A percentile compares a stretch with the other conserved stretches of the same genome.
Evolutionary conservation across 2,888 invertebrate species (phyloP).

Genomic region (Esperia sulphurella): DNA sequence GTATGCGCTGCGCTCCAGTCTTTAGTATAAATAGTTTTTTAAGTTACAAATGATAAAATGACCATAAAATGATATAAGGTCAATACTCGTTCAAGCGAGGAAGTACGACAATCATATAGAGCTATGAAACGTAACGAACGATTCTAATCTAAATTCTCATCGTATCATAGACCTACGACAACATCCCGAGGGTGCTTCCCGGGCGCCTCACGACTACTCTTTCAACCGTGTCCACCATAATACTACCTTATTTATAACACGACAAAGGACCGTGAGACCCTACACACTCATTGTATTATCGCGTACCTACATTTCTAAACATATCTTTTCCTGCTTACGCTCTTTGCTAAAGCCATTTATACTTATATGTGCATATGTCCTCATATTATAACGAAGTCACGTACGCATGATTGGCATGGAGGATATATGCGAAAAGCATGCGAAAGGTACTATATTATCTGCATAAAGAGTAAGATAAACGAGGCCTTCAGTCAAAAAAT

Average conservation of each 20-base stretch:
- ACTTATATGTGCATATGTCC: neutral
- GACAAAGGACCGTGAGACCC: conserved; percentile 64
- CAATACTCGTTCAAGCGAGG: neutral
- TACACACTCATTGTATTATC: conserved; percentile 45
- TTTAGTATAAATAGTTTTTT: too few relatives aligned
- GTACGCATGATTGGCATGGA: conserved; percentile 20
- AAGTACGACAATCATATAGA: neutral
- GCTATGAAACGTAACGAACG: conserved; percentile 53
- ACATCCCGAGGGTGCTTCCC: conserved; percentile 58
- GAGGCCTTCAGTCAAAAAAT: conserved; percentile 11
- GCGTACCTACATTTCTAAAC: conserved; percentile 17
- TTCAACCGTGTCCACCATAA: conserved; percentile 64
- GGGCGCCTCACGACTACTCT: conserved; percentile 38
- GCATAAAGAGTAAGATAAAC: conserved; percentile 12
- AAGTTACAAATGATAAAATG: too few relatives aligned
- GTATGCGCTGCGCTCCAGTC: too few relatives aligned
- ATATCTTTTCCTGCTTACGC: conserved; percentile 6
- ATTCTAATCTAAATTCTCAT: conserved; percentile 67
- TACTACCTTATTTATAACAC: conserved; percentile 61
- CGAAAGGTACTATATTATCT: conserved; percentile 22
- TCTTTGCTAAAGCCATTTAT: neutral
- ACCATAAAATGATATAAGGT: neutral
- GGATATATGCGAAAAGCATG: conserved; percentile 20
- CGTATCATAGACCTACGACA: conserved; percentile 28
- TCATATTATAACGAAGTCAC: conserved; percentile 16